phyloP scores from a whole-genome alignment of 1,140 invertebrate genomes.

The Macrocentrus cingulum region DNA sequence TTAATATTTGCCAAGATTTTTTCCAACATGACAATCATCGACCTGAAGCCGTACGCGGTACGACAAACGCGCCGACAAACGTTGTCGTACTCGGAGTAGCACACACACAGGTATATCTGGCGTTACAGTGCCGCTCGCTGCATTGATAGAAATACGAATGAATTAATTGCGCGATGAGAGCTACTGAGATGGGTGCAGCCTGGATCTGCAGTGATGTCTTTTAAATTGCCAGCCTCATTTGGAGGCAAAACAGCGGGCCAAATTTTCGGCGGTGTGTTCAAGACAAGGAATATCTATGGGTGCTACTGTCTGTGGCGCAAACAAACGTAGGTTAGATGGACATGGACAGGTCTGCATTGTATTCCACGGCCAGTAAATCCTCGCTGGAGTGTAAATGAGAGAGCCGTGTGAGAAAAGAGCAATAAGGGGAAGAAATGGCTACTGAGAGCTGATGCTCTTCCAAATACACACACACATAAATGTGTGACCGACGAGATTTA shows the following conservation, averaged over 20 bases:
- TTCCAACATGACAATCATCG: slow-evolving; percentile 4
- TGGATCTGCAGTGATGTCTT: background rate
- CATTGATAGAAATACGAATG: background rate
- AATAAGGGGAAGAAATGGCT: slow-evolving; percentile 17
- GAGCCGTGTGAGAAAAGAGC: slow-evolving; percentile 34
- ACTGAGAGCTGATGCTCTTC: slow-evolving; percentile 13
- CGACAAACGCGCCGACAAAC: slow-evolving; percentile 56
- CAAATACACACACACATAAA: too few species aligned
- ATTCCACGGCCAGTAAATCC: slow-evolving; percentile 57
- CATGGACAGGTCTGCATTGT: slow-evolving; percentile 58
- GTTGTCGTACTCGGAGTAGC: slow-evolving; percentile 46
- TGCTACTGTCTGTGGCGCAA: background rate
- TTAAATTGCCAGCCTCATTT: slow-evolving; percentile 5
- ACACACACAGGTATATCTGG: background rate
- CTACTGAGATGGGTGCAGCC: too few species aligned
- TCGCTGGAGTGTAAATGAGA: slow-evolving; percentile 56
- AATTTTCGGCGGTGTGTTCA: slow-evolving; percentile 15
- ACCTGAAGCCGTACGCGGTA: slow-evolving; percentile 48
- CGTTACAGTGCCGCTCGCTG: too few species aligned
- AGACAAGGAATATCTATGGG: slow-evolving; percentile 45
- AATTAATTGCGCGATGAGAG: too few species aligned
- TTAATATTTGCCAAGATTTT: too few species aligned
- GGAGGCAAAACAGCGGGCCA: slow-evolving; percentile 7
- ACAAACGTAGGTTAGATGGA: slow-evolving; percentile 42
- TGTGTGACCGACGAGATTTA: slow-evolving; percentile 51